phyloP scores from a whole-genome alignment of 2,113 vertebrate genomes.

The Alligator sinensis region DNA sequence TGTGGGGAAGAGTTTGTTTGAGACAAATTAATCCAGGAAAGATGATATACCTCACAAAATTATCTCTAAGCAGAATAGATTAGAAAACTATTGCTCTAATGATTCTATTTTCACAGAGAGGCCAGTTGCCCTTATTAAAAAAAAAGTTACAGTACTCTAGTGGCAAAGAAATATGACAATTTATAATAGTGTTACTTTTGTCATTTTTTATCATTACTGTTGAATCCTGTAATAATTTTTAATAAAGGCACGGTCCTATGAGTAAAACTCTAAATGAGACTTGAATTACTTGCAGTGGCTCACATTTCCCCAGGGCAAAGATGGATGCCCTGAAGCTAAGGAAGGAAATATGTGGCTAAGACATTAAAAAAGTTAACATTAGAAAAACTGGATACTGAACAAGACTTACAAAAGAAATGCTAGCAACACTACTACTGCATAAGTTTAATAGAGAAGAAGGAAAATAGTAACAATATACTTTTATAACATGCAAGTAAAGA shows the following conservation, averaged over 20 bases:
- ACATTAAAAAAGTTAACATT: not conserved
- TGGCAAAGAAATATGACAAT: not conserved
- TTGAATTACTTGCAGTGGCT: not conserved
- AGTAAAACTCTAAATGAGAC: not conserved
- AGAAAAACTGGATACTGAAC: not conserved
- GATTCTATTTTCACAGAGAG: not conserved
- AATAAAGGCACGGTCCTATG: not conserved
- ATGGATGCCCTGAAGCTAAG: not conserved
- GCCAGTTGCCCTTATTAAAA: not conserved
- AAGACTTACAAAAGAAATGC: rapidly evolving
- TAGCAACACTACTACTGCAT: not conserved
- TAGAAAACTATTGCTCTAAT: not conserved
- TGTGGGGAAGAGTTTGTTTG: not conserved
- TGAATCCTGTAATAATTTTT: not conserved
- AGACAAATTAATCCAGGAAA: not conserved
- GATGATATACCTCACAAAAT: not conserved
- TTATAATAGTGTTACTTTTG: not conserved
- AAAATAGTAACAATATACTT: too few relatives aligned
- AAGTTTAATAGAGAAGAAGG: not conserved
- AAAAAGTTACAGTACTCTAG: not conserved
- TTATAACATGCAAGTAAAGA: not conserved
- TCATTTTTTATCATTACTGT: not conserved
- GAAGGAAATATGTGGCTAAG: not conserved
- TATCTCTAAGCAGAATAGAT: not conserved
- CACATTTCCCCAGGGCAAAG: not conserved